Evolutionary conservation across 2,797 vertebrate genomes (phyloP).

Genomic region (Hafferia zeledoni): DNA sequence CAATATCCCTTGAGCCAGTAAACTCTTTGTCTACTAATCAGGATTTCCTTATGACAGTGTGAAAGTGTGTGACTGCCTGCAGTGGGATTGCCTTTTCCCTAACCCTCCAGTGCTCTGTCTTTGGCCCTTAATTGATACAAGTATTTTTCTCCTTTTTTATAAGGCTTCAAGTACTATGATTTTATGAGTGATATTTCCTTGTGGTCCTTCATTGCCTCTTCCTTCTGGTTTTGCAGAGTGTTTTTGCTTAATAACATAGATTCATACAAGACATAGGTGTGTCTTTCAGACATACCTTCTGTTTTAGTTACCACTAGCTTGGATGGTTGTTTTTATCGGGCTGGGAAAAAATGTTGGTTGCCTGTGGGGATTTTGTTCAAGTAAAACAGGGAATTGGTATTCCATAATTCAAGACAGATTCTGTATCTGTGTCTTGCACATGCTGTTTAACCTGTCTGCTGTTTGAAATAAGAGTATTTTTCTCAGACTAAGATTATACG

Average conservation of each 20-base stretch:
- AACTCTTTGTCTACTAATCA: slow-evolving; percentile 42
- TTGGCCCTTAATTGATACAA: not conserved
- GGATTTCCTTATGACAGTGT: slow-evolving; percentile 8
- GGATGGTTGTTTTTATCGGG: not conserved
- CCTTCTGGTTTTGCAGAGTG: not conserved
- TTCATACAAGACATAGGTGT: not conserved
- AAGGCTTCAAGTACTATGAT: not conserved
- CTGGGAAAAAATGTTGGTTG: not conserved
- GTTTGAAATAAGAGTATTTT: not conserved
- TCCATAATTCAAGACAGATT: not conserved
- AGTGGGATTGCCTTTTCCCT: not conserved
- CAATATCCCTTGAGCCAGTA: slow-evolving; percentile 32
- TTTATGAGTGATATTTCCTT: not conserved
- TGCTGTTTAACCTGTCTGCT: not conserved
- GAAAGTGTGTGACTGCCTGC: not conserved
- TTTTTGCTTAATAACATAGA: not conserved
- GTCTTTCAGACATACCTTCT: not conserved
- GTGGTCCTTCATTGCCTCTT: not conserved
- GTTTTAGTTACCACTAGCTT: not conserved
- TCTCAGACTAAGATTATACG: not conserved
- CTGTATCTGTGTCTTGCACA: not conserved
- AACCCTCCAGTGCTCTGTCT: not conserved
- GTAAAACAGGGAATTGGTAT: not conserved
- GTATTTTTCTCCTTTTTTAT: not conserved
- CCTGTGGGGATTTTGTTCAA: not conserved